Base-by-base conservation (phyloP, 1,140 invertebrate species). In the Bombus waltoni region DNA sequence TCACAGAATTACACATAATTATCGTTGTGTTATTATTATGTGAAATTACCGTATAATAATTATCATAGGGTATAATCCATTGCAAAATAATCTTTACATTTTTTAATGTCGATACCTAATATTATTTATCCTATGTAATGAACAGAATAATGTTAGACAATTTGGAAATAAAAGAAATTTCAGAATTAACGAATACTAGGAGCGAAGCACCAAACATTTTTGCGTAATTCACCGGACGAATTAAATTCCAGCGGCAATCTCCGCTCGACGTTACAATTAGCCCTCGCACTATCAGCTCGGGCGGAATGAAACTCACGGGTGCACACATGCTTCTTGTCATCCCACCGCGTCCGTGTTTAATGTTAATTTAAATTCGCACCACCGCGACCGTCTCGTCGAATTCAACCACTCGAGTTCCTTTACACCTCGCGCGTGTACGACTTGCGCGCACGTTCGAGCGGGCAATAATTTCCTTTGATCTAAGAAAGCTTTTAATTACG, bases 401-500 rank as follows among this genome's bases (percentile, higher is more conserved):
- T 72, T 59, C 68, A 57, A 22, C 38, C 35, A 35, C 68, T 78
- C 38, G 68, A 13, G 22, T 40, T 44, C 68, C 38, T 73, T 73
- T 42, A 57, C 28, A n/a, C 66, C 44, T 47, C 44, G 65, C 35
- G 65, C 65, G 42, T 35, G 68, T 65, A 78, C 78, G 44, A 70
- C 35, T 81, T 47, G 32, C 15, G 68, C 35, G 40, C 47, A 81
- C 71, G 42, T 81, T 81, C 70, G 35, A 53, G 68, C 35, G 47
- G 22, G 38, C 53, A 42, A 73, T 73, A 73, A 81, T 81, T 81
- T 81, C 47, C 38, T 81, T 81, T 81, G 79, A 73, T 73, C 68
- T 81, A 73, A 81, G 79, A 73, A 81, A 59, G 68, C 79, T 73
- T 81, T 81, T 73, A 81, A 81, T 81, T 81, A 81, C 35, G 35